Evolutionary conservation across 2,888 invertebrate species (phyloP), one percentile per base, ranked within the genome.

Genomic region (Lordiphosa fenestrarum): DNA sequence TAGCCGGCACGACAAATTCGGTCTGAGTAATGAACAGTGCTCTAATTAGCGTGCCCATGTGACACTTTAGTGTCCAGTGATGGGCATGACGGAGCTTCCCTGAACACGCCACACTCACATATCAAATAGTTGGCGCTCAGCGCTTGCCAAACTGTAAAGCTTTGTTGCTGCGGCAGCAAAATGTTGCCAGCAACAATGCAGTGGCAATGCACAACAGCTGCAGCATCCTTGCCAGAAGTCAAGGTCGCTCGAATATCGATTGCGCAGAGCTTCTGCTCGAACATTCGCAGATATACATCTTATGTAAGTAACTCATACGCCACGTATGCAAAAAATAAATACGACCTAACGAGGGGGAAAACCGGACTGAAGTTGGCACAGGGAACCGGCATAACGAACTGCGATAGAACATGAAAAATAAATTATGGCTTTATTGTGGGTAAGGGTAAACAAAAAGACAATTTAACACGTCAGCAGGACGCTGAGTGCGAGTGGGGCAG

Each of bases 401-500:
- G 71, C 54, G 65, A 71, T 70, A 76, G 71, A 75, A 81, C 75
- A 84, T 77, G 77, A 77, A 83, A 85, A 84, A 85, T 85, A 85
- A 83, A 83, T 84, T 77, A 83, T 81, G 67, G 73, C 81, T 76
- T 85, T 81, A 83, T 83, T 81, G 84, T 55, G 81, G 73, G 85
- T 77, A 75, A 77, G 81, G 71, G 81, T 80, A 69, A 72, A 68
- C 68, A 66, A 70, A 84, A 84, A 76, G 78, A 84, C 78, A 74
- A 85, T 85, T 85, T 85, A 84, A 83, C 83, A 83, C 83, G 83
- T 83, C 83, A 83, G 83, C 85, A 83, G 78, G 81, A 84, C 69
- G 55, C 55, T 71, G 70, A 66, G 83, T 80, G 73, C 57, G 70
- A 62, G 53, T 46, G 19, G 35, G 40, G 51, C 60, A 42, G 48